Evolutionary conservation across 2,797 vertebrate genomes (phyloP).

Genomic region (Chiroxiphia lanceolata): DNA sequence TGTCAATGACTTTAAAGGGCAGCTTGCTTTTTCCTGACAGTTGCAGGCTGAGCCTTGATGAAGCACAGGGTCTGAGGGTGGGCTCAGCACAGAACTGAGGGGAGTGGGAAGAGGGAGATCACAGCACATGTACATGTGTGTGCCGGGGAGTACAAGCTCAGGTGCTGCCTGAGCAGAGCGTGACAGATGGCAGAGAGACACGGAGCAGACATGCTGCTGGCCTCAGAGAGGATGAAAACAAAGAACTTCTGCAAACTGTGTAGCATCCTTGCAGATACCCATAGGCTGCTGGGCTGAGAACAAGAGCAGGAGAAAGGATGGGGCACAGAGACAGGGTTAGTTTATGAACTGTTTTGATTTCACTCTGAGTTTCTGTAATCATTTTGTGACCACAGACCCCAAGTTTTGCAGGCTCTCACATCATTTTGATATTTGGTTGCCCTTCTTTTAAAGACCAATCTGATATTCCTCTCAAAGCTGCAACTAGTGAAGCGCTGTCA

Average conservation of each 20-base stretch:
- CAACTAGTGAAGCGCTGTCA: neutral
- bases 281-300: neutral
- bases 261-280: neutral
- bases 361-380: neutral
- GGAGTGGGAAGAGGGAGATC: neutral
- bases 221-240: neutral
- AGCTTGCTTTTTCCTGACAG: fast-evolving
- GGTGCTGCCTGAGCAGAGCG: neutral
- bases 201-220: fast-evolving
- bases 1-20: neutral
- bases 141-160: neutral
- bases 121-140: fast-evolving
- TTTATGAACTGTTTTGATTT: neutral
- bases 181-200: neutral
- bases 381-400: neutral
- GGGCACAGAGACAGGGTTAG: neutral
- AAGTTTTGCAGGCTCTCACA: neutral
- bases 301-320: neutral
- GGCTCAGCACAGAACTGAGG: neutral
- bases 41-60: neutral
- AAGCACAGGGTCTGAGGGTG: neutral
- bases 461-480: neutral
- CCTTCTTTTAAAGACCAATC: neutral
- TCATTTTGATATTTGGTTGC: neutral
- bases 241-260: neutral